Conservation (phyloP, 2,797 vertebrate species). For the Halcyon smyrnensis region DNA sequence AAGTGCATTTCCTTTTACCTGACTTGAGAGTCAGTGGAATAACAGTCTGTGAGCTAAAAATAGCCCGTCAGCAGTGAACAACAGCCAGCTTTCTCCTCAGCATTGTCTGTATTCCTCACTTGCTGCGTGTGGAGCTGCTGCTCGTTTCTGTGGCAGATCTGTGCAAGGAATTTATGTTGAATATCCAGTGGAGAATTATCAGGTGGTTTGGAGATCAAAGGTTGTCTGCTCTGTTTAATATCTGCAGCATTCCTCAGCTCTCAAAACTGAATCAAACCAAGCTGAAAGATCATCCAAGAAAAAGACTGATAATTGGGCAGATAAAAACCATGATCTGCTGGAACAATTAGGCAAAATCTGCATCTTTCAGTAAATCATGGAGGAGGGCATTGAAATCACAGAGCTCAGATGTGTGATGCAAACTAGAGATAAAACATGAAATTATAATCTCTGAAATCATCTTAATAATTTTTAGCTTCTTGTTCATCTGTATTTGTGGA, state of each 20-base stretch:
- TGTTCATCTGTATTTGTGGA: background rate
- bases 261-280: background rate
- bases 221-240: background rate
- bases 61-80: background rate
- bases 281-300: background rate
- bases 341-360: background rate
- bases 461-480: background rate
- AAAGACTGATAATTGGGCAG: background rate
- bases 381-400: background rate
- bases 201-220: background rate
- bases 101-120: constrained; percentile 3
- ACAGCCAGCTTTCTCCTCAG: background rate
- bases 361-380: background rate
- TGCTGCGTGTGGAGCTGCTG: background rate
- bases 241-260: background rate
- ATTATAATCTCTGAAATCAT: background rate
- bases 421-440: background rate
- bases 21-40: constrained; percentile 34
- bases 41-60: constrained; percentile 63
- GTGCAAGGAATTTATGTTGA: background rate
- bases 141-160: background rate
- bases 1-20: constrained; percentile 57
- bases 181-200: background rate
- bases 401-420: background rate
- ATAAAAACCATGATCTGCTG: background rate